Conservation (phyloP, 2,888 invertebrate genomes). For the Nomada ruficornis region DNA sequence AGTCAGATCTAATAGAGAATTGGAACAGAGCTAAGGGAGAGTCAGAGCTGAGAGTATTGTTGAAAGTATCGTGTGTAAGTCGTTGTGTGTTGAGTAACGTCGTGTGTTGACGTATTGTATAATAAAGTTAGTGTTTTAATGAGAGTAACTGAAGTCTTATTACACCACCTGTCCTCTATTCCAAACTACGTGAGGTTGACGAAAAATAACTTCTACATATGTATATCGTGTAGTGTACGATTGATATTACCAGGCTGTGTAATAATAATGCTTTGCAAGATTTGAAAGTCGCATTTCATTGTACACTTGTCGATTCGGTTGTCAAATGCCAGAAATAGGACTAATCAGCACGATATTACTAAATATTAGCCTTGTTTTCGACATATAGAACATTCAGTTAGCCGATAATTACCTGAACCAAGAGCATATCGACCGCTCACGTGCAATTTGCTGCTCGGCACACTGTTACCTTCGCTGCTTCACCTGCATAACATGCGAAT, state of each 20-base stretch:
- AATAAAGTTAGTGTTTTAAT: too few species aligned
- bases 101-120: too few species aligned
- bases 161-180: too few species aligned
- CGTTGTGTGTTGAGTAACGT: too few species aligned
- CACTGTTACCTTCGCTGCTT: background rate
- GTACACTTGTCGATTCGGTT: background rate
- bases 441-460: constrained; percentile 29
- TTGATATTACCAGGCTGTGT: background rate
- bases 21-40: too few species aligned
- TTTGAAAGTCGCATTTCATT: constrained; percentile 6
- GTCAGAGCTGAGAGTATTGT: too few species aligned
- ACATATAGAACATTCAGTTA: constrained; percentile 29
- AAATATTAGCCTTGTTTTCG: constrained; percentile 37
- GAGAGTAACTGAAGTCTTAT: too few species aligned
- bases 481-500: background rate
- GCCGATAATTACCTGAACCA: constrained; percentile 44
- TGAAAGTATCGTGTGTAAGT: too few species aligned
- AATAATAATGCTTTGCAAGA: background rate
- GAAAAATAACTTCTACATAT: too few species aligned
- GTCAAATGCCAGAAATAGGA: background rate
- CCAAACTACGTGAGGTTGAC: too few species aligned
- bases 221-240: background rate
- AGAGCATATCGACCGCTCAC: constrained; percentile 35
- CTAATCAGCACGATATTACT: constrained; percentile 24
- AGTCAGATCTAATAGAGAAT: too few species aligned